Evolutionary conservation across 35 echinoderm and acorn worm species (phyloP).

Genomic region (Acanthaster planci): DNA sequence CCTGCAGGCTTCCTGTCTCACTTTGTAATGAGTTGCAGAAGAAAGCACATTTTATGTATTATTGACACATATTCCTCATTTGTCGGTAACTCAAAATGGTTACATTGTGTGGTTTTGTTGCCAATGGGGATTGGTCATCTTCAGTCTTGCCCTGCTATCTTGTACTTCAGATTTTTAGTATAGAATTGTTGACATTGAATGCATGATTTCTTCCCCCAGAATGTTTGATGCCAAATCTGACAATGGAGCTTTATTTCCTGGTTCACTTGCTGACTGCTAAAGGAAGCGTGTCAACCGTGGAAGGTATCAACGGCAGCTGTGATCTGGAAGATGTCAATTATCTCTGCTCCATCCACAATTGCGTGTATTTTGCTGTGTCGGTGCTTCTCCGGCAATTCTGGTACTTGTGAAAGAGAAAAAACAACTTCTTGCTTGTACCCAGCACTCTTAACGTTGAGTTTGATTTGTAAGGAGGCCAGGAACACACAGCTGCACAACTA

Average conservation of each 20-base stretch:
- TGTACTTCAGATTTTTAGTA: not conserved
- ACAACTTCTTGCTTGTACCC: too few species aligned
- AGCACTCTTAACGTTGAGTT: too few species aligned
- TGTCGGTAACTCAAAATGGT: not conserved
- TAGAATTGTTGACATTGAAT: not conserved
- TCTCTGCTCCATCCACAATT: constrained; percentile 19
- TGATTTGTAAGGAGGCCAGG: too few species aligned
- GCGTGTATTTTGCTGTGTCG: constrained; percentile 20
- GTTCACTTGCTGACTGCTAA: constrained; percentile 48
- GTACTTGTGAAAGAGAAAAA: not conserved
- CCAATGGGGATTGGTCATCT: not conserved
- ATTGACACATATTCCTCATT: too few species aligned
- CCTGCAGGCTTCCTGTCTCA: too few species aligned
- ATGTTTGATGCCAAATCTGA: constrained; percentile 55
- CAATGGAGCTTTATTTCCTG: constrained; percentile 47
- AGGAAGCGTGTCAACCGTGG: not conserved
- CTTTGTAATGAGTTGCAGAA: too few species aligned
- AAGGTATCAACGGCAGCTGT: not conserved
- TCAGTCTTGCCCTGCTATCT: not conserved
- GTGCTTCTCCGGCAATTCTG: constrained; percentile 24
- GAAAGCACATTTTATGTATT: too few species aligned
- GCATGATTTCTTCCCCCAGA: constrained; percentile 22
- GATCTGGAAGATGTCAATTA: constrained; percentile 35
- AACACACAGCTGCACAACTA: too few species aligned
- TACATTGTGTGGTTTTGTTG: not conserved